phyloP scores from a whole-genome alignment of 23 tunicate species.

The Trididemnum clinides region DNA sequence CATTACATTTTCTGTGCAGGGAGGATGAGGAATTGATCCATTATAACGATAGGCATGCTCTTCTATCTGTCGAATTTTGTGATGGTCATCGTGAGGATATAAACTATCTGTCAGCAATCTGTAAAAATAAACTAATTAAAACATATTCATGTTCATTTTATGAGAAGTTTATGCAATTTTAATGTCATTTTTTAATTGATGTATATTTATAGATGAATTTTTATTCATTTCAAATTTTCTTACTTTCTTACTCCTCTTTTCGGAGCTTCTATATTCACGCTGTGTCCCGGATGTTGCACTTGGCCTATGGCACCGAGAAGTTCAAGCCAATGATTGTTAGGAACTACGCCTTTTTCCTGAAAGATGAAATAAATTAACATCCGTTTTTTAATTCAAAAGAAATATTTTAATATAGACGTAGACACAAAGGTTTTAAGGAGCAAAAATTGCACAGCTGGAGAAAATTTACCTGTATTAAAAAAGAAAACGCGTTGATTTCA shows the following conservation, averaged over 20 bases:
- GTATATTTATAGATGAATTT: too few species aligned
- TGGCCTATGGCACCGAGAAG: neutral
- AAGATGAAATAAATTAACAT: neutral
- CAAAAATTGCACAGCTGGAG: too few species aligned
- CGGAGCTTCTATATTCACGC: neutral
- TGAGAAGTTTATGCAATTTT: too few species aligned
- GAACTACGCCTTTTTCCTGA: neutral
- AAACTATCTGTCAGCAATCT: too few species aligned
- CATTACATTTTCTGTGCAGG: conserved; percentile 43
- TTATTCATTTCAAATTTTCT: too few species aligned
- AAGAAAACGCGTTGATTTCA: neutral
- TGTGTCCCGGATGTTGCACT: neutral
- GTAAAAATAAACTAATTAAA: too few species aligned
- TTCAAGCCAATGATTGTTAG: neutral
- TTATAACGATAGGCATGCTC: conserved; percentile 25
- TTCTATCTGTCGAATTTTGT: too few species aligned
- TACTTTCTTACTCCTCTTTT: neutral
- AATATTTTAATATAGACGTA: too few species aligned
- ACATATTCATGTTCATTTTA: too few species aligned
- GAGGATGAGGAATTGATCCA: conserved; percentile 55
- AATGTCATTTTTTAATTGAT: too few species aligned
- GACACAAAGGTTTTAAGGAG: too few species aligned
- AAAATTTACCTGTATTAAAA: neutral
- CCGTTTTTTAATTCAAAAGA: neutral
- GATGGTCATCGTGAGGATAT: too few species aligned